Percentiles rank a stretch among this genome's conserved stretches.
Conservation (phyloP, 2,888 invertebrate genomes). For the Mythimna impura region DNA sequence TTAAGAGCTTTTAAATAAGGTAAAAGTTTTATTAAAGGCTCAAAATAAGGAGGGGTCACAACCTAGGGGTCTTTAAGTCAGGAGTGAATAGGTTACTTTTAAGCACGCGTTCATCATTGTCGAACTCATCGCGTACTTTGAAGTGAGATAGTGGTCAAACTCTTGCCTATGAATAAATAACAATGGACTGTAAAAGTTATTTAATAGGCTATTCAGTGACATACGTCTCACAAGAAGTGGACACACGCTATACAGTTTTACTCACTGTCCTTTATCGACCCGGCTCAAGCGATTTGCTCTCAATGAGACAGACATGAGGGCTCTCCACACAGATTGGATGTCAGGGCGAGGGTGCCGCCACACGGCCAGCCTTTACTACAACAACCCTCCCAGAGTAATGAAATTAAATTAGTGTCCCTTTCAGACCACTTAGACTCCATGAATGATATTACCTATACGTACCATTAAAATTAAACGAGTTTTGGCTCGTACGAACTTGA, state of each 20-base stretch:
- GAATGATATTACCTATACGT: constrained; percentile 51
- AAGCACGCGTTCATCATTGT: too few relatives aligned
- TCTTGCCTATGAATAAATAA: too few relatives aligned
- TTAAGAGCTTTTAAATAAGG: background rate
- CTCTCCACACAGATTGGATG: constrained; percentile 85
- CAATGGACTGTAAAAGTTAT: background rate
- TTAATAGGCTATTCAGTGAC: background rate
- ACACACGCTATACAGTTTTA: background rate
- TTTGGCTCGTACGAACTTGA: constrained; percentile 34
- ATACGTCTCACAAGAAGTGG: background rate
- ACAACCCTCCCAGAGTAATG: constrained; percentile 78
- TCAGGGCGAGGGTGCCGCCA: constrained; percentile 73
- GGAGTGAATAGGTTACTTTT: too few relatives aligned
- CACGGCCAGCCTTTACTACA: constrained; percentile 65
- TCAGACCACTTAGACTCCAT: constrained; percentile 66
- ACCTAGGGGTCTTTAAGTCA: too few relatives aligned
- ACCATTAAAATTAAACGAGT: constrained; percentile 59
- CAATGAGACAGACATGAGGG: constrained; percentile 82
- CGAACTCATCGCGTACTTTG: too few relatives aligned
- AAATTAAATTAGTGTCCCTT: constrained; percentile 81
- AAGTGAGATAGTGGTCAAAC: too few relatives aligned
- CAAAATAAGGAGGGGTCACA: too few relatives aligned
- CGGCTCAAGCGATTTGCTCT: constrained; percentile 80
- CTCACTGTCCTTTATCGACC: constrained; percentile 52
- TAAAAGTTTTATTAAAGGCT: too few relatives aligned